These are phyloP conservation scores for Tethea ocularis DNA, from an alignment of 2,888 invertebrate genomes.

Conservation along the genomic window DNA sequence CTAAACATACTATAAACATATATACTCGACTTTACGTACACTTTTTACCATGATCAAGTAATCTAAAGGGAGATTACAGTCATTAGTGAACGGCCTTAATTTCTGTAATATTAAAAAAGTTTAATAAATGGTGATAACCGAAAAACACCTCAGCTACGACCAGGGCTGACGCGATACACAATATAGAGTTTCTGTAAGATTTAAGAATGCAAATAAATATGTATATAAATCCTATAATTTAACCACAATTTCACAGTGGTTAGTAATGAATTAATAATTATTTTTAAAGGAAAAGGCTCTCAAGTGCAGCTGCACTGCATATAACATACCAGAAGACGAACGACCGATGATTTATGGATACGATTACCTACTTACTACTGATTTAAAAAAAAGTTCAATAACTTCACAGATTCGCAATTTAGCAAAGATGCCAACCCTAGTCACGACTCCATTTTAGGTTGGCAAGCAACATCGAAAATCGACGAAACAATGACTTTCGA, in stretches of 20 bases:
- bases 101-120: constrained; percentile 6
- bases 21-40: constrained; percentile 4
- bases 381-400: no score
- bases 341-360: no score
- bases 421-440: neutral
- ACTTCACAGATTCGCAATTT: neutral
- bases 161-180: neutral
- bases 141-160: constrained; percentile 24
- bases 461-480: neutral
- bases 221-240: no score
- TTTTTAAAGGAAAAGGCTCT: no score
- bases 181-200: neutral
- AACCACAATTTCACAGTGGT: no score
- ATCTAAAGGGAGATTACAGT: constrained; percentile 30
- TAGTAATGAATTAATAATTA: no score
- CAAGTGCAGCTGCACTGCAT: no score
- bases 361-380: no score
- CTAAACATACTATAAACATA: no score
- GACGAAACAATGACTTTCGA: constrained; percentile 28
- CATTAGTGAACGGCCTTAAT: constrained; percentile 20
- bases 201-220: no score
- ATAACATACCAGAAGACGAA: no score
- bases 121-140: constrained; percentile 32
- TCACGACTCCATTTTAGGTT: neutral
- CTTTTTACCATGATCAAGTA: constrained; percentile 22